These are phyloP conservation scores for Lathamus discolor DNA, from an alignment of 2,113 vertebrate species.

Conservation along the genomic window DNA sequence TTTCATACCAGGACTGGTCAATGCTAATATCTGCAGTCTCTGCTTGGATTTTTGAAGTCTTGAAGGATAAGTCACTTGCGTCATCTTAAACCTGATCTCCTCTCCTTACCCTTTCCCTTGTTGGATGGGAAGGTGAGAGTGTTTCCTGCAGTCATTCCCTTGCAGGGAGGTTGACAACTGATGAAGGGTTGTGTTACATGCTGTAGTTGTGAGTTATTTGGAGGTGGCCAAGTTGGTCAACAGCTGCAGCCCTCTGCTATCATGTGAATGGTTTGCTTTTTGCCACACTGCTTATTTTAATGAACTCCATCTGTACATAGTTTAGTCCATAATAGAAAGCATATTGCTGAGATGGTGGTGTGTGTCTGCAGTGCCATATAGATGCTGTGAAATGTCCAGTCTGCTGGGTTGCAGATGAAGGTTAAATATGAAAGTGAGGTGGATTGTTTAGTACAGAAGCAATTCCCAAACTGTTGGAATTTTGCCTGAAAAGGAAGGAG, in stretches of 20 bases:
- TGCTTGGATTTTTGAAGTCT: neutral
- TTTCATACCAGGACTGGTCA: neutral
- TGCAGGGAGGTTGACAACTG: neutral
- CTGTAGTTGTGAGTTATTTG: slow-evolving; percentile 31
- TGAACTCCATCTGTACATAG: neutral
- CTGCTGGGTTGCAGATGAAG: neutral
- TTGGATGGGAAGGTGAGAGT: neutral
- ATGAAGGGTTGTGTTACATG: neutral
- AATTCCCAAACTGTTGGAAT: neutral
- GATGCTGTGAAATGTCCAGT: neutral
- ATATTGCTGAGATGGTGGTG: neutral
- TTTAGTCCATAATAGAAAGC: neutral
- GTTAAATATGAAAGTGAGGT: neutral
- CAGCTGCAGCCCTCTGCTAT: slow-evolving; percentile 47
- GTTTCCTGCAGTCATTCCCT: neutral
- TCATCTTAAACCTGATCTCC: neutral
- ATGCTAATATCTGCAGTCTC: accelerated
- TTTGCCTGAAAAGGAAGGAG: neutral
- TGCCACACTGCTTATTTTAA: slow-evolving; percentile 36
- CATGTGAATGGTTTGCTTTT: neutral
- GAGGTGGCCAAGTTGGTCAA: neutral
- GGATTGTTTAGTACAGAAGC: neutral
- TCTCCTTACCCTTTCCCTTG: neutral
- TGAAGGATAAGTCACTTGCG: neutral
- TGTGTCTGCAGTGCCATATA: neutral